phyloP scores from a whole-genome alignment of 2,797 vertebrate species.

The Acanthurus tractus region DNA sequence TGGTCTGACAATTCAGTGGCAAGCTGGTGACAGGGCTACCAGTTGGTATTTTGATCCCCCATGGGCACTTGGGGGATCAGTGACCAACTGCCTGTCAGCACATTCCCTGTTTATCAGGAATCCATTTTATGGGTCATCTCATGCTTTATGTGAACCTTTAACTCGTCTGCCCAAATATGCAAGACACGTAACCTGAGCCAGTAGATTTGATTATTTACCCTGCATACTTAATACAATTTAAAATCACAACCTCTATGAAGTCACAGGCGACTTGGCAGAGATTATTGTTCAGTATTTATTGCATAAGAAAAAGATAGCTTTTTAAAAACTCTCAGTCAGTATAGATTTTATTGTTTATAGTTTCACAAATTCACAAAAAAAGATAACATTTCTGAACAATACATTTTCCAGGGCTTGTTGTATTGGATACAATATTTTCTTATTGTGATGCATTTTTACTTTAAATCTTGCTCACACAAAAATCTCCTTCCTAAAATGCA shows the following conservation, averaged over 20 bases:
- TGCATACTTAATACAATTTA: neutral
- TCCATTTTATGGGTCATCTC: conserved; percentile 47
- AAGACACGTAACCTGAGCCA: conserved; percentile 9
- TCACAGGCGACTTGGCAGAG: neutral
- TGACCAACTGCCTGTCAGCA: conserved; percentile 76
- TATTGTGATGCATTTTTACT: no score
- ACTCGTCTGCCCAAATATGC: neutral
- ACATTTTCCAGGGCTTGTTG: no score
- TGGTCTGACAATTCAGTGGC: conserved; percentile 57
- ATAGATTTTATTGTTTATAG: neutral
- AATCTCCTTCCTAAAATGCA: no score
- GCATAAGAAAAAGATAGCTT: neutral
- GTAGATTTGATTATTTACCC: neutral
- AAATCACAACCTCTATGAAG: neutral
- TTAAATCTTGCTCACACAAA: neutral
- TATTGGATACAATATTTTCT: no score
- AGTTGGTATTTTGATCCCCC: conserved; percentile 80
- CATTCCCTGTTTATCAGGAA: conserved; percentile 38
- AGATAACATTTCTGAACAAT: no score
- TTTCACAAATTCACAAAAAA: no score
- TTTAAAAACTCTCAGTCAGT: neutral
- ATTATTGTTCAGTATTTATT: neutral
- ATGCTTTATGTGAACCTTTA: conserved; percentile 30
- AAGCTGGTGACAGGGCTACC: conserved; percentile 73
- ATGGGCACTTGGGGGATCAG: conserved; percentile 67